Base-by-base conservation (phyloP, 1,140 invertebrate genomes). In the Drosophila sproati region DNA sequence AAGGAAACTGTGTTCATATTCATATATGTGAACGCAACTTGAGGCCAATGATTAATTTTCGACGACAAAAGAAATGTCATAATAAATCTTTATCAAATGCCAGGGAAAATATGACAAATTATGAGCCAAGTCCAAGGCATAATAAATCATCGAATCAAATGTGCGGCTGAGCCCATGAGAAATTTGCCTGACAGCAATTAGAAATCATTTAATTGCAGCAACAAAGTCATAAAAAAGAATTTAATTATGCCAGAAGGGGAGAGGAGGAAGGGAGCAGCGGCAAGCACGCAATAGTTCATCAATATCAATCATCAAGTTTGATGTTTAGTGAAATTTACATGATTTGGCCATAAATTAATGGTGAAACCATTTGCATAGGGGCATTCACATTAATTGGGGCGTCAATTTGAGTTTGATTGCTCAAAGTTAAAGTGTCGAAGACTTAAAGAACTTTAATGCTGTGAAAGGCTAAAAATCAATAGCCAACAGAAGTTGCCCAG, bases 61-160 rank as follows among this genome's bases (percentile, higher is more conserved):
- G 57, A 69, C 69, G 77, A 86, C 73, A 88, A 87, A 78, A 60
- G 77, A 89, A 78, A 75, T 80, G 83, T 88, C 83, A 88, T 89
- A 88, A 89, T 88, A 88, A 88, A 88, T 88, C 83, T 88, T 89
- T 83, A 89, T 88, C 85, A 88, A 89, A 82, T 70, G 70, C 71
- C 77, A 60, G 37, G 47, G 54, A 35, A 72, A 82, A 87, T 78
- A 83, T 89, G 83, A 88, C 83, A 89, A 88, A 88, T 88, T 89
- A 78, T 83, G 70, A 75, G 67, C 52, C 64, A 50, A 79, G 72
- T 60, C 73, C 62, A 54, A 64, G 76, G 41, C 59, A 68, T 81
- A 88, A 88, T 88, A 88, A 88, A 88, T 88, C 83, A 83, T 71
- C 70, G 80, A 88, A 88, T 89, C 80, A 89, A 80, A 83, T 77